These are phyloP conservation scores for Neotoxoptera formosana DNA, from an alignment of 1,140 invertebrate species.

Conservation along the genomic window DNA sequence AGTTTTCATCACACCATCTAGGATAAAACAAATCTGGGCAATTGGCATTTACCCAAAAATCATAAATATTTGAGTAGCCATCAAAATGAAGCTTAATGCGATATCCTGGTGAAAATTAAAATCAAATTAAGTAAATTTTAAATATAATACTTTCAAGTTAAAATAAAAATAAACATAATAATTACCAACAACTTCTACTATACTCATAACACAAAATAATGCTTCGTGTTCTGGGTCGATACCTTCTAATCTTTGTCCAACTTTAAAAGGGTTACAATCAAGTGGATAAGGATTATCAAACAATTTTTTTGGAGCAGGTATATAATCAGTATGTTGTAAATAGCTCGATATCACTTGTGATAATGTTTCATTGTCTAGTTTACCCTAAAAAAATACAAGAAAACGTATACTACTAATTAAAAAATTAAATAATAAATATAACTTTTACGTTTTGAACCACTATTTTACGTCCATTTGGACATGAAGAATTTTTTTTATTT, in stretches of 20 bases:
- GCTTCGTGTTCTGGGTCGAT: slow-evolving; percentile 92
- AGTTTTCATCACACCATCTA: slow-evolving; percentile 89
- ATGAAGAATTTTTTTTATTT: background rate
- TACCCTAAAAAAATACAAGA: slow-evolving; percentile 3
- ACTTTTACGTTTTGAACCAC: background rate
- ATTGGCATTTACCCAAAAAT: slow-evolving; percentile 94
- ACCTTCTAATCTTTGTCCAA: slow-evolving; percentile 92
- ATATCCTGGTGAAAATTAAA: slow-evolving; percentile 68
- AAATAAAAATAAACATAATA: slow-evolving; percentile 62
- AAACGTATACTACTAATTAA: background rate
- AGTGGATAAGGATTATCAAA: slow-evolving; percentile 16
- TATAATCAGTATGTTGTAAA: background rate
- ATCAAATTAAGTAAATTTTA: background rate
- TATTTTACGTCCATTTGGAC: background rate
- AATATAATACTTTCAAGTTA: background rate
- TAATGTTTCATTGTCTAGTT: background rate
- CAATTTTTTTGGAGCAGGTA: background rate
- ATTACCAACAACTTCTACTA: slow-evolving; percentile 80
- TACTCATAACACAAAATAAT: slow-evolving; percentile 87
- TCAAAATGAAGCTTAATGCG: slow-evolving; percentile 90
- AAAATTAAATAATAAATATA: background rate
- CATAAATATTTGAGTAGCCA: slow-evolving; percentile 86
- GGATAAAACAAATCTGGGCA: slow-evolving; percentile 89
- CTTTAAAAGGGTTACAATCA: slow-evolving; percentile 72
- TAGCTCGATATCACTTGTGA: background rate